phyloP scores from a whole-genome alignment of 2,113 vertebrate genomes.

The Eira barbara region DNA sequence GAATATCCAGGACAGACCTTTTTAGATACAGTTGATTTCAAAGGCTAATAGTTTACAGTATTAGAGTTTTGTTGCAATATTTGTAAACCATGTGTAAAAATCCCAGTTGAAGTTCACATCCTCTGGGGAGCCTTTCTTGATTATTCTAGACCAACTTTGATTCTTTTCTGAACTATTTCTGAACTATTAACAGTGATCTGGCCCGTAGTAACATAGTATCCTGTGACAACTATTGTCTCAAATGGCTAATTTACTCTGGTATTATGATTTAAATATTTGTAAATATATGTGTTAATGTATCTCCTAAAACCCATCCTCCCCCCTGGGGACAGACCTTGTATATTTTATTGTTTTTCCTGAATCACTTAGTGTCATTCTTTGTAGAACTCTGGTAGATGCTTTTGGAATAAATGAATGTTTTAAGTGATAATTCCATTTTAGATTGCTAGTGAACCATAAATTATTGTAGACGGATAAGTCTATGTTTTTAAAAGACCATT shows the following conservation, averaged over 20 bases:
- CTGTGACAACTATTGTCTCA: conserved; percentile 19
- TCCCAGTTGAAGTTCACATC: not conserved
- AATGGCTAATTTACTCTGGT: conserved; percentile 25
- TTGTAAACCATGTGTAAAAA: not conserved
- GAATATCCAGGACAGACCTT: not conserved
- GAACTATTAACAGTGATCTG: conserved; percentile 14
- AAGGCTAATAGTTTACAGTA: conserved; percentile 4
- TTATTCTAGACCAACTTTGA: not conserved
- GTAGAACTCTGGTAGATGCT: not conserved
- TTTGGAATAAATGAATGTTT: conserved; percentile 45
- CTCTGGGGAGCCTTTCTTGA: not conserved
- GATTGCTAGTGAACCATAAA: not conserved
- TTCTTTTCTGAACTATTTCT: conserved; percentile 7
- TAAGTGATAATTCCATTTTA: conserved; percentile 36
- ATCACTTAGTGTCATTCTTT: conserved; percentile 11
- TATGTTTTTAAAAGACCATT: conserved; percentile 29
- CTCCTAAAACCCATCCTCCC: not conserved
- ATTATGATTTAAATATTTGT: conserved; percentile 40
- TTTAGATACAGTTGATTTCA: not conserved
- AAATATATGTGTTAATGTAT: not conserved
- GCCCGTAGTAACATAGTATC: not conserved
- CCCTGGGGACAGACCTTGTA: not conserved
- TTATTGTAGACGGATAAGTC: not conserved
- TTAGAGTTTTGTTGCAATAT: conserved; percentile 41
- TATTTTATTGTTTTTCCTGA: not conserved